Base-by-base conservation (phyloP, 2,113 vertebrate genomes). In the Mesembrinibis cayennensis region DNA sequence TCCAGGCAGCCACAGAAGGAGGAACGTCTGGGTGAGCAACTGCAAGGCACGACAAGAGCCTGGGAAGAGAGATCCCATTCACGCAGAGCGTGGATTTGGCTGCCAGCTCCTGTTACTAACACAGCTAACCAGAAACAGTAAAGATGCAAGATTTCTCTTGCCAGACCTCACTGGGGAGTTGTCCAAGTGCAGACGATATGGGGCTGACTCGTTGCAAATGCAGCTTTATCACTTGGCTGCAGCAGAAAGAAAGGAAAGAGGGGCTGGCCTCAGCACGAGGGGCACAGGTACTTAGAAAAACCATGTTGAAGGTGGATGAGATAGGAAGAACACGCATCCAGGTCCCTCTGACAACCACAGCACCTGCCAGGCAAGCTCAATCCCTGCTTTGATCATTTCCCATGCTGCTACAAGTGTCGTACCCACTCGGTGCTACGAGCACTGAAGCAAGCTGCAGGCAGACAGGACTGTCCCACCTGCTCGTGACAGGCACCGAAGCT, bases 61-160 rank as follows among this genome's bases (percentile, higher is more conserved):
- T 90, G 82, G 82, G 69, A 87, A 95, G 83, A 92, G 47, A 77
- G 55, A 85, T 80, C 55, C 58, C 62, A 69, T 73, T 95, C 70
- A 91, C 0, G 0, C 49, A 52, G 82, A 83, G 84, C 0, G 0
- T 0, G 2, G 81, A 70, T 42, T 30, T 50, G 55, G 89, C 81
- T 93, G 89, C 89, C 89, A 84, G 89, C 74, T 92, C 76, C 78
- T 23, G n/a, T 84, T 84, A 87, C 7, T 94, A 79, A 80, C 67
- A 86, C 78, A 70, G 87, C 82, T 90, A 94, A 95, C 58, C 84
- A 96, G 89, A 93, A 91, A 93, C 73, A 77, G 84, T 47, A 82
- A 86, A 90, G 78, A 92, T 47, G 38, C 0, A 0, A 89, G 36
- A 70, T 72, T 86, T 83, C 84, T 86, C 84, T 91, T 70, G 70